Evolutionary conservation across 1,140 invertebrate genomes (phyloP).

Genomic region (Aleiodes sp.): DNA sequence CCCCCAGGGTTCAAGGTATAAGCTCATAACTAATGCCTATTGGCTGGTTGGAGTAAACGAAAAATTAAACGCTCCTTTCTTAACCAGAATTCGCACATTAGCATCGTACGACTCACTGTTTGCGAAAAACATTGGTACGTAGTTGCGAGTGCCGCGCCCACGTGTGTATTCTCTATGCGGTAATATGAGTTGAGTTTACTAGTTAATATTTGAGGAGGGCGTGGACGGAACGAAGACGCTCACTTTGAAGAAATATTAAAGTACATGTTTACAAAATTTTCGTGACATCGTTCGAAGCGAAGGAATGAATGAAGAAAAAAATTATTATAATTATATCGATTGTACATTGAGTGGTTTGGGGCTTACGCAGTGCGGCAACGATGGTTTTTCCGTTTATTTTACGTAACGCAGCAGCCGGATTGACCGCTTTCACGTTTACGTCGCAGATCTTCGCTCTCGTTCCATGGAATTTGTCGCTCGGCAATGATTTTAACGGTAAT

Average conservation of each 20-base stretch:
- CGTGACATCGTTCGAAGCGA: not conserved
- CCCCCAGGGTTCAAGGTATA: not conserved
- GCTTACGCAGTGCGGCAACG: not conserved
- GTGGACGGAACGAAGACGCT: not conserved
- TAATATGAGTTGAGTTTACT: not conserved
- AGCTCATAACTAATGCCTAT: not conserved
- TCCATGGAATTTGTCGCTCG: not conserved
- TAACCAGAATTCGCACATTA: not conserved
- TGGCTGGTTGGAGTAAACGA: not conserved
- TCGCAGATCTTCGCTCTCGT: slow-evolving; percentile 23
- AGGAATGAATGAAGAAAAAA: not conserved
- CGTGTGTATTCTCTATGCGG: not conserved
- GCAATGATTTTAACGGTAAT: not conserved
- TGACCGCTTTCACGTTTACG: slow-evolving; percentile 60
- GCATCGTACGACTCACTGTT: not conserved
- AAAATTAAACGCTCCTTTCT: not conserved
- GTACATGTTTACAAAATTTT: not conserved
- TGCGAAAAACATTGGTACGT: not conserved
- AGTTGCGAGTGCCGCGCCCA: not conserved
- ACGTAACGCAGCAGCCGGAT: slow-evolving; percentile 55
- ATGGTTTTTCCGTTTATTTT: slow-evolving; percentile 58
- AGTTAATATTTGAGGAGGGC: not conserved
- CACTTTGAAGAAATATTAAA: not conserved
- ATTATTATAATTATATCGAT: not conserved
- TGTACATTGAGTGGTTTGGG: not conserved